Evolutionary conservation across 2,797 vertebrate genomes (phyloP), one percentile per base, ranked within the genome.

Genomic region (Dendrocincla fuliginosa): DNA sequence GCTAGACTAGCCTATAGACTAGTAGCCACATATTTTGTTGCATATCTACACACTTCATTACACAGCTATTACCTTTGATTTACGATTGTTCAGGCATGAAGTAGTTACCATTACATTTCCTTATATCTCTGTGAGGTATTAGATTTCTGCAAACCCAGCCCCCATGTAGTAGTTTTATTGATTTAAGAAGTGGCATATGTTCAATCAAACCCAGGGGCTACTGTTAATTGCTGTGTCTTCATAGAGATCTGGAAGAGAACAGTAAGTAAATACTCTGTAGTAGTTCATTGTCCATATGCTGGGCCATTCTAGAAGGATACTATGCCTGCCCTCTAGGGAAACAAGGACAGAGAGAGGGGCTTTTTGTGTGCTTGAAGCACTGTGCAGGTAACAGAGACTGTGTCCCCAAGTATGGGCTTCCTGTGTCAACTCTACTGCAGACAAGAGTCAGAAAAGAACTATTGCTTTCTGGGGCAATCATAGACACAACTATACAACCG

Each of bases 141-240:
- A 87, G 64, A 82, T 83, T 93, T 95, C 84, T 85, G 87, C 87
- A 94, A 94, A 80, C 64, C 81, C 41, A 77, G 64, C 17, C 71
- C 63, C 47, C 83, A 2, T 74, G 32, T 42, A 82, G 75, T 28
- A 64, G 33, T 35, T 64, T 68, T 87, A 89, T 94, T 93, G 93
- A 92, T 95, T 96, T 70, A 91, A 87, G 78, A 77, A 91, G 91
- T 59, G 49, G 37, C 60, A 83, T 80, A 60, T 87, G 71, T 67
- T 93, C 93, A 89, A 89, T 96, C 89, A 94, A 92, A 85, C 49
- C 75, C 79, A 91, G 84, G 85, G 49, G 82, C 56, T 91, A 70
- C 49, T 60, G 27, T 39, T 63, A 15, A 59, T 30, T 91, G 47
- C 39, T 70, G 23, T 74, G 60, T 65, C 71, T 93, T 92, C 71